A percentile compares a stretch with the other conserved stretches of the same genome.
These are phyloP conservation scores for Megalops cyprinoides DNA, from an alignment of 2,797 vertebrate genomes.

Conservation along the genomic window DNA sequence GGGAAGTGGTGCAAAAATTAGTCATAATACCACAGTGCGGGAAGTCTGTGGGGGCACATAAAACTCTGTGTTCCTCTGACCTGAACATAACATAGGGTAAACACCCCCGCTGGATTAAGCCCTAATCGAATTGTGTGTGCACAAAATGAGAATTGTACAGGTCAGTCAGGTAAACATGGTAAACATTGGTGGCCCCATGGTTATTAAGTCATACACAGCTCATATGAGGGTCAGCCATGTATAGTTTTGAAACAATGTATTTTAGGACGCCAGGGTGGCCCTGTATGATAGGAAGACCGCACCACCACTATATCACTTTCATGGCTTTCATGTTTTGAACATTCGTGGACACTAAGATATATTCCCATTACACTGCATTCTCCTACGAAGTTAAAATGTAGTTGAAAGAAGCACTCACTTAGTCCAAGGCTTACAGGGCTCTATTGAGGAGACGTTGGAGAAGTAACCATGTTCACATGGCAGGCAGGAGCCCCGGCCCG, in stretches of 20 bases:
- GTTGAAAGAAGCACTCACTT: slow-evolving; percentile 81
- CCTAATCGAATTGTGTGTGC: not conserved
- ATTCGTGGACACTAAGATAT: no score
- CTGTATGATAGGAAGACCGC: not conserved
- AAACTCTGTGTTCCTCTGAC: slow-evolving; percentile 48
- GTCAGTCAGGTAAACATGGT: not conserved
- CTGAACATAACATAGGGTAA: slow-evolving; percentile 40
- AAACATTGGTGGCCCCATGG: not conserved
- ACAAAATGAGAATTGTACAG: not conserved
- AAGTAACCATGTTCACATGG: slow-evolving; percentile 81
- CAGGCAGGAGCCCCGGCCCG: slow-evolving; percentile 62
- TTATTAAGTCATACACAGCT: not conserved
- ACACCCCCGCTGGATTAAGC: not conserved
- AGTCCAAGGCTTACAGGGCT: slow-evolving; percentile 86
- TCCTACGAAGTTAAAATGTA: not conserved
- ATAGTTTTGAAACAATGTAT: not conserved
- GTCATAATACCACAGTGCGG: slow-evolving; percentile 59
- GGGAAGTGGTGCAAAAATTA: slow-evolving; percentile 65
- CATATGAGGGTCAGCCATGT: not conserved
- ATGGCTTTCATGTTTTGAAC: not conserved
- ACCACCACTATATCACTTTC: not conserved
- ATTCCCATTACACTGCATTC: no score
- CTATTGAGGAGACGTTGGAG: slow-evolving; percentile 70
- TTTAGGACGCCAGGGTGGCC: not conserved
- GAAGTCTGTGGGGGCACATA: slow-evolving; percentile 47